These are phyloP conservation scores for Prosapia bicincta DNA, from an alignment of 2,888 invertebrate species.

Conservation along the genomic window DNA sequence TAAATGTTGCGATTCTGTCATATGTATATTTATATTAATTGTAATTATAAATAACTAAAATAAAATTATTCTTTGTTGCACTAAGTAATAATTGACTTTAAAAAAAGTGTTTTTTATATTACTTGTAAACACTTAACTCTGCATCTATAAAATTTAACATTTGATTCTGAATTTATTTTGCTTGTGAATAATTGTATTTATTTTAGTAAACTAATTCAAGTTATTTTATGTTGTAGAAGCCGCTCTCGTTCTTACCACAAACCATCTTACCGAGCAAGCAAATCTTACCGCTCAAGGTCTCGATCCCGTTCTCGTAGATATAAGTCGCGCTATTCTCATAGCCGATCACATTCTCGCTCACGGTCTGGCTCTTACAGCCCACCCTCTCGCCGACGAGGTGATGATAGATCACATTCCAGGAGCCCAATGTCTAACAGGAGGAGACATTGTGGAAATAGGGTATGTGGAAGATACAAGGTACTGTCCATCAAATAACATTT, in stretches of 20 bases:
- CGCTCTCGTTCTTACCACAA: constrained; percentile 19
- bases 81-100: too few relatives aligned
- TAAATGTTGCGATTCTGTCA: too few relatives aligned
- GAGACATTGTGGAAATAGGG: constrained; percentile 72
- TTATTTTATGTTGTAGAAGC: constrained; percentile 19
- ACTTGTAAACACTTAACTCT: too few relatives aligned
- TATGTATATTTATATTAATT: too few relatives aligned
- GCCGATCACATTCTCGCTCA: constrained; percentile 30
- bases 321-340: constrained; percentile 26
- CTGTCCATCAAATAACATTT: neutral
- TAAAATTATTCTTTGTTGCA: too few relatives aligned
- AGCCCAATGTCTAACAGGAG: constrained; percentile 81
- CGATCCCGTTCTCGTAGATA: constrained; percentile 31
- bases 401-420: constrained; percentile 59
- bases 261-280: constrained; percentile 4
- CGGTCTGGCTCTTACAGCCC: constrained; percentile 34
- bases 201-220: too few relatives aligned
- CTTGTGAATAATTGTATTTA: too few relatives aligned
- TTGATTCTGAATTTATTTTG: too few relatives aligned
- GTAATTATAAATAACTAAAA: too few relatives aligned
- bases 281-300: constrained; percentile 35
- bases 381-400: constrained; percentile 43
- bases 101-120: too few relatives aligned
- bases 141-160: too few relatives aligned
- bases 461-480: constrained; percentile 44